Evolutionary conservation across 2,888 invertebrate genomes (phyloP).

Genomic region (Agrotis ipsilon): DNA sequence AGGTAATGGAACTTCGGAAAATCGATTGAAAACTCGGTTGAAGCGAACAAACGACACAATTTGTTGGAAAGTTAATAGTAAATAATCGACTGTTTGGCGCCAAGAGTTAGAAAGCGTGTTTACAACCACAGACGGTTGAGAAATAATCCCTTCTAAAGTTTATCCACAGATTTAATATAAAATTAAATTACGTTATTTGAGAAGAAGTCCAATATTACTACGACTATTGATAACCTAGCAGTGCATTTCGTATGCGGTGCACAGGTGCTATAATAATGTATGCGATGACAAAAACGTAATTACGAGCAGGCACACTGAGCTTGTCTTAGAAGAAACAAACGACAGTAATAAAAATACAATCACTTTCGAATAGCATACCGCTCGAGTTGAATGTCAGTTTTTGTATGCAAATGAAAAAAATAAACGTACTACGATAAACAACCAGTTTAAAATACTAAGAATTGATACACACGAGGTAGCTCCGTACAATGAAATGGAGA

Average conservation of each 20-base stretch:
- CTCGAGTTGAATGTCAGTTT: conserved; percentile 43
- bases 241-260: conserved; percentile 30
- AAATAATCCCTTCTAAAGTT: conserved; percentile 42
- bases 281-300: conserved; percentile 51
- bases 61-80: conserved; percentile 75
- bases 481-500: conserved; percentile 65
- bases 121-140: conserved; percentile 50
- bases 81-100: conserved; percentile 69
- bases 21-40: conserved; percentile 55
- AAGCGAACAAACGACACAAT: conserved; percentile 64
- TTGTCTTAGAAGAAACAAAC: conserved; percentile 49
- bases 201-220: conserved; percentile 15
- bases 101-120: conserved; percentile 61
- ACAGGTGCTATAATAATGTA: conserved; percentile 48
- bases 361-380: conserved; percentile 49
- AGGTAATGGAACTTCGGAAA: conserved; percentile 44
- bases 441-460: conserved; percentile 65
- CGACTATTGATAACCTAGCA: neutral
- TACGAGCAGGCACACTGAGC: conserved; percentile 25
- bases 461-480: conserved; percentile 57
- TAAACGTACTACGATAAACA: conserved; percentile 57
- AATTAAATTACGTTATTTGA: conserved; percentile 30
- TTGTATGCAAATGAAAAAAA: conserved; percentile 52
- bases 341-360: conserved; percentile 46
- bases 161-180: conserved; percentile 22